Evolutionary conservation across 2,113 vertebrate genomes (phyloP).

Genomic region (Calypte anna): DNA sequence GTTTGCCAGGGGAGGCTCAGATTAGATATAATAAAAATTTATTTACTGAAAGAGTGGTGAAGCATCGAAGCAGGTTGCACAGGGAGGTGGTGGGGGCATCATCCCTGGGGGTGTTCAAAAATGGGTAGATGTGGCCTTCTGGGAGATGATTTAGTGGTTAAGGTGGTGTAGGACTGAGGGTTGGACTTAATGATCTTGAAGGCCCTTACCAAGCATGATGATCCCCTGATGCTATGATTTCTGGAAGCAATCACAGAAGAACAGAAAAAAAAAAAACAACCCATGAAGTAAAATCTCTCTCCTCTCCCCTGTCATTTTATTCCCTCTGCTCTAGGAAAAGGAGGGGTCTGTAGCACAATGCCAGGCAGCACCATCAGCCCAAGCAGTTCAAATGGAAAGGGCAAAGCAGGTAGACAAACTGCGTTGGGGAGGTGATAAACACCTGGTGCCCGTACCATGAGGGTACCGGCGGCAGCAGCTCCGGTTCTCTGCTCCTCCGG

Average conservation of each 20-base stretch:
- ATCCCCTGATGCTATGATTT: neutral
- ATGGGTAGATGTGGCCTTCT: too few species aligned
- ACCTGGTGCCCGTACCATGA: fast-evolving
- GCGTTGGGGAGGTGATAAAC: neutral
- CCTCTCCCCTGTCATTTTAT: neutral
- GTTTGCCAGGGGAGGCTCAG: too few species aligned
- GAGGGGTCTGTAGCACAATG: neutral
- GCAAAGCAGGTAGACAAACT: neutral
- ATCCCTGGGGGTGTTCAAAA: too few species aligned
- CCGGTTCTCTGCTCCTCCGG: too few species aligned
- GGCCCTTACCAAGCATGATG: too few species aligned
- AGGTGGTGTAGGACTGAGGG: too few species aligned
- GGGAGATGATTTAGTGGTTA: too few species aligned
- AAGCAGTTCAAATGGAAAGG: neutral
- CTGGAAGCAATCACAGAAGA: neutral
- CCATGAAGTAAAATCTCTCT: neutral
- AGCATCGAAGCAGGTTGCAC: too few species aligned
- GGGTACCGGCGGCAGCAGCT: neutral
- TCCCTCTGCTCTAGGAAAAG: neutral
- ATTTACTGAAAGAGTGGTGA: too few species aligned
- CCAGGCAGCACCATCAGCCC: neutral
- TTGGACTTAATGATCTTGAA: too few species aligned
- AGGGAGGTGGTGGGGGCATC: too few species aligned
- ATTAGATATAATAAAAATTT: too few species aligned
- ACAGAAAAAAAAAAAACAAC: neutral